phyloP scores from a whole-genome alignment of 2,888 invertebrate species.

The Caenorhabditis panamensis region DNA sequence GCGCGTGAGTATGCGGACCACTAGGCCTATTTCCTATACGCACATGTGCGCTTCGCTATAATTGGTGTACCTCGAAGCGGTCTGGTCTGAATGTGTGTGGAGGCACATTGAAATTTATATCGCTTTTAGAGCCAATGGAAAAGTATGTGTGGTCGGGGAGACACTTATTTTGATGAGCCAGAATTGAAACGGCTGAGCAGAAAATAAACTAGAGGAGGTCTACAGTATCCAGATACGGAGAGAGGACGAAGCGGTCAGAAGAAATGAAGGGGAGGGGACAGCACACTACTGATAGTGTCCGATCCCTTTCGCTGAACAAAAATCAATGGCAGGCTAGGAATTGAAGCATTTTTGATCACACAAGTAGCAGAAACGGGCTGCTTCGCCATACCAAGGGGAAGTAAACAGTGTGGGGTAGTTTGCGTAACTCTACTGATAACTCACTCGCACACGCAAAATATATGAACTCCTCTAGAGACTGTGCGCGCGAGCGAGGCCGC shows the following conservation, averaged over 20 bases:
- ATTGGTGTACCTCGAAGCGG: constrained; percentile 56
- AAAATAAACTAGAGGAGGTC: background rate
- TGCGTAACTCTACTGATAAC: constrained; percentile 59
- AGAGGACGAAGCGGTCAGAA: too few relatives aligned
- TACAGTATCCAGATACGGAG: background rate
- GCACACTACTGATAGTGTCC: too few relatives aligned
- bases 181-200: constrained; percentile 10
- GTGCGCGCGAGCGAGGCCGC: constrained; percentile 8
- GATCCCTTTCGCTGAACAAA: background rate
- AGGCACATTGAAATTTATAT: constrained; percentile 52
- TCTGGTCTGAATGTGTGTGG: constrained; percentile 8
- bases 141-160: background rate
- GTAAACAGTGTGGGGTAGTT: constrained; percentile 47
- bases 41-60: constrained; percentile 60
- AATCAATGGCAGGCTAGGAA: constrained; percentile 1
- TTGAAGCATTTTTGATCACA: constrained; percentile 40
- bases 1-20: constrained; percentile 1
- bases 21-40: constrained; percentile 44
- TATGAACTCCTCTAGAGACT: constrained; percentile 40
- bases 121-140: constrained; percentile 19
- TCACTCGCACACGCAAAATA: constrained; percentile 27
- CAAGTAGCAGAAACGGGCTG: constrained; percentile 42
- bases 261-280: too few relatives aligned
- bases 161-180: constrained; percentile 13
- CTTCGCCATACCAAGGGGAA: constrained; percentile 26